Percentiles rank a stretch among this genome's conserved stretches.
Conservation (phyloP, 2,797 vertebrate genomes). For the Enteromius argenteus region DNA sequence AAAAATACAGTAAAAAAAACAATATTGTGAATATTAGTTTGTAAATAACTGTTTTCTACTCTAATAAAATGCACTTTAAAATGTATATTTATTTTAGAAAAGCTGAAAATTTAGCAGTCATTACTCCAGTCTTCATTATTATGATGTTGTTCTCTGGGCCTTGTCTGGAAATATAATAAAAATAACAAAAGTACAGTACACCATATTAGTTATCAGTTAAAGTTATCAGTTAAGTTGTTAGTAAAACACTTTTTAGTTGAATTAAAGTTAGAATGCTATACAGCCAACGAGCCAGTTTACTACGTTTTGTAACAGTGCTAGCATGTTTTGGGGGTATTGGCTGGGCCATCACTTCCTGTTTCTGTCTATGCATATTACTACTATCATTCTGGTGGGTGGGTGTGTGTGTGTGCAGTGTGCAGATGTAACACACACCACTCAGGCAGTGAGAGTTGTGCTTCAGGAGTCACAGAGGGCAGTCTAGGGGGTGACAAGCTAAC, state of each 20-base stretch:
- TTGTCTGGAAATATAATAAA: too few relatives aligned
- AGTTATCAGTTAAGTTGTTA: neutral
- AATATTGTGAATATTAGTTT: neutral
- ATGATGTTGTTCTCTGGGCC: neutral
- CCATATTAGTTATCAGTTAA: neutral
- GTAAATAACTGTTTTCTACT: neutral
- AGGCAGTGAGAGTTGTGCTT: conserved; percentile 58
- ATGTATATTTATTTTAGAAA: neutral
- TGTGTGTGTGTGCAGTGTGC: conserved; percentile 55
- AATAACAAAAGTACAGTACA: neutral
- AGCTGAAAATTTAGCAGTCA: neutral
- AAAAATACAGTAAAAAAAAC: neutral
- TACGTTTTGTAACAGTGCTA: neutral
- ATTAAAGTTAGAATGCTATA: neutral
- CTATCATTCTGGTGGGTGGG: neutral
- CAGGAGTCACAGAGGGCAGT: conserved; percentile 64
- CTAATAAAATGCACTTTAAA: neutral
- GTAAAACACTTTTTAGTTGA: neutral
- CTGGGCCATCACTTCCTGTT: conserved; percentile 11
- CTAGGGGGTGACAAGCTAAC: conserved; percentile 70
- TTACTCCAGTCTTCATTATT: neutral
- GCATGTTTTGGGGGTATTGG: conserved; percentile 36
- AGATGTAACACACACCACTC: conserved; percentile 75
- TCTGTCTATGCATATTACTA: conserved; percentile 2
- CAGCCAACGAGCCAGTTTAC: neutral